phyloP scores from a whole-genome alignment of 2,888 invertebrate species.

The Melanophora roralis region DNA sequence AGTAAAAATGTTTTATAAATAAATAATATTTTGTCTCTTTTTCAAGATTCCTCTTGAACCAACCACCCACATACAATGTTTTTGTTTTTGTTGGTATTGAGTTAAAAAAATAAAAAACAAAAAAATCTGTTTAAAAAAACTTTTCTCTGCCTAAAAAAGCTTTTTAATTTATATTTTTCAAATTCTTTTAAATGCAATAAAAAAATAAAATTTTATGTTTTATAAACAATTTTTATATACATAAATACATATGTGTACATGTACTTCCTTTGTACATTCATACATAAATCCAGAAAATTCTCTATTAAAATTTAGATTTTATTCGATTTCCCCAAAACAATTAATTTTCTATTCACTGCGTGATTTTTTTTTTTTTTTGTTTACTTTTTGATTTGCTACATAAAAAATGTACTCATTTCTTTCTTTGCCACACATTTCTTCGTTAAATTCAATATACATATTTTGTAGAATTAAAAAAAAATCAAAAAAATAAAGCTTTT shows the following conservation, averaged over 20 bases:
- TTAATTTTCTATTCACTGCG: not conserved
- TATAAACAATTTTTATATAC: no score
- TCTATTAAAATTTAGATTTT: not conserved
- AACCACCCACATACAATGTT: conserved; percentile 35
- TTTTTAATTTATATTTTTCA: not conserved
- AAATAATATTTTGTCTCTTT: conserved; percentile 61
- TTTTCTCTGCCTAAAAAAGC: conserved; percentile 20
- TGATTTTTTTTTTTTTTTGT: not conserved
- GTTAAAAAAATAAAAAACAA: conserved; percentile 28
- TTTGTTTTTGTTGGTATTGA: conserved; percentile 8
- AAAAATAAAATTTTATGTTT: not conserved
- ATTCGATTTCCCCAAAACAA: not conserved
- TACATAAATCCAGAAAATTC: not conserved
- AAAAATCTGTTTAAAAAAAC: conserved; percentile 32
- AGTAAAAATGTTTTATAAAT: conserved; percentile 57
- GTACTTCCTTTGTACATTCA: not conserved
- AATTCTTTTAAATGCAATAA: not conserved
- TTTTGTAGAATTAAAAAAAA: conserved; percentile 23
- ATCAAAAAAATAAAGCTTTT: conserved; percentile 60
- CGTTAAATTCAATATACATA: conserved; percentile 60
- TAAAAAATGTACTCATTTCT: no score
- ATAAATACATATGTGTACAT: no score
- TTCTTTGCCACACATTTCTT: conserved; percentile 41
- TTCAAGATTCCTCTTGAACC: conserved; percentile 36
- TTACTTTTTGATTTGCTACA: conserved; percentile 1